Evolutionary conservation across 2,888 invertebrate genomes (phyloP).

Genomic region (Chamaedrilus cognettii): DNA sequence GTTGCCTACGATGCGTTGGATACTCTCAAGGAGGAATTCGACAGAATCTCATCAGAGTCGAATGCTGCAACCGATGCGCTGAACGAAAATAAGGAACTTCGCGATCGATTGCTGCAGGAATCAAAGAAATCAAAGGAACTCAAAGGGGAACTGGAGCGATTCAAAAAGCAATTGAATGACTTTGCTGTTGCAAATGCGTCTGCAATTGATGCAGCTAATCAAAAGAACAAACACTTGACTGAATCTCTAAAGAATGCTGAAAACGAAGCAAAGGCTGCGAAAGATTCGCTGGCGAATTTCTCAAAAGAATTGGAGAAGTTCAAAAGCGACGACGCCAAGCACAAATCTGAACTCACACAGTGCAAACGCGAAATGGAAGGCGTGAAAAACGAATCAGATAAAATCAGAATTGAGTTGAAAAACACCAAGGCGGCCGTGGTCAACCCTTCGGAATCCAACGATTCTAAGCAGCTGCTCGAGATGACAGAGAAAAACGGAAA

Average conservation of each 20-base stretch:
- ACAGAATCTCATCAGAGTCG: background rate
- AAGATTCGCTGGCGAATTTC: background rate
- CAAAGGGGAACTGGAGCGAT: background rate
- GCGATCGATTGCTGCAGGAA: background rate
- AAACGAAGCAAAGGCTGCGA: background rate
- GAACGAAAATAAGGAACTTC: background rate
- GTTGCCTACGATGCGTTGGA: background rate
- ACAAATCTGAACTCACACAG: no score
- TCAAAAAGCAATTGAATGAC: background rate
- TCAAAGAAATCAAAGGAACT: background rate
- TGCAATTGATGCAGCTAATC: background rate
- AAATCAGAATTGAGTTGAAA: no score
- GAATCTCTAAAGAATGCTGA: background rate
- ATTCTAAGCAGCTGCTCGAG: background rate
- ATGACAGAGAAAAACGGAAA: background rate
- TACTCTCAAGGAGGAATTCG: background rate
- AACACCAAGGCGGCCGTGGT: no score
- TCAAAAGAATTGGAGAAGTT: background rate
- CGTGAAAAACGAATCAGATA: background rate
- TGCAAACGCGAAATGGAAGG: background rate
- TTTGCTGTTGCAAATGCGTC: background rate
- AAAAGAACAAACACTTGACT: background rate
- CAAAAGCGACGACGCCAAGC: background rate
- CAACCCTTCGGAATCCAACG: no score
- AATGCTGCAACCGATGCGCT: background rate